Base-by-base conservation (phyloP, 1,140 invertebrate species). In the Scaptomyza hsui region DNA sequence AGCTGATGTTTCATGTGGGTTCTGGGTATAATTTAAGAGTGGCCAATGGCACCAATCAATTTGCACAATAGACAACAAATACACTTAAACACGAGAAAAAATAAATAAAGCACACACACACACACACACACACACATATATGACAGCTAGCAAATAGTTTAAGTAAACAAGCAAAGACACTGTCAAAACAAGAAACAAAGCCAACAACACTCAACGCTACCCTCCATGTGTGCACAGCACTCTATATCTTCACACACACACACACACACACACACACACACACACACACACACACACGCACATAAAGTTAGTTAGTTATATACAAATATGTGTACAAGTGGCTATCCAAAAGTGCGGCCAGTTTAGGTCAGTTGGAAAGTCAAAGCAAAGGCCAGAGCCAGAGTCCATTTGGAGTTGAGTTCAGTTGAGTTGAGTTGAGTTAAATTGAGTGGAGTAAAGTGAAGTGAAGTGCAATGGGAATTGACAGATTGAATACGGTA, bases 261-360 rank as follows among this genome's bases (percentile, higher is more conserved):
- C 24, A 35, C 47, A 15, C 62, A 26, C 12, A 19, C 15, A 24
- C 37, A 24, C 24, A 48, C 15, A 29, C 9, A 12, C 15, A 47
- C 4, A 44, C 24, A 52, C 24, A 42, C 13, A 51, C 47, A 52
- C n/a, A 62, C n/a, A 42, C 1, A 15, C 3, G 42, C 4, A 13
- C 7, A 35, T 35, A 26, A 35, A 37, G 26, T 29, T 29, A 29
- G 26, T 82, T 83, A 82, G 79, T 83, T 78, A 78, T 82, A 78
- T 83, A 78, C 74, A 82, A 82, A 82, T 74, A 74, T 70, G 63
- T 81, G 70, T 61, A 70, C 63, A 81, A 71, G 78, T 51, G 78
- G 45, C 35, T 41, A 44, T 24, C 49, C 49, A 35, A 37, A 55
- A 69, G 49, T 42, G 26, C 18, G 9, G 5, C 29, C 18, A 6